These are phyloP conservation scores for Carterocephalus palaemon DNA, from an alignment of 2,888 invertebrate genomes.

Conservation along the genomic window DNA sequence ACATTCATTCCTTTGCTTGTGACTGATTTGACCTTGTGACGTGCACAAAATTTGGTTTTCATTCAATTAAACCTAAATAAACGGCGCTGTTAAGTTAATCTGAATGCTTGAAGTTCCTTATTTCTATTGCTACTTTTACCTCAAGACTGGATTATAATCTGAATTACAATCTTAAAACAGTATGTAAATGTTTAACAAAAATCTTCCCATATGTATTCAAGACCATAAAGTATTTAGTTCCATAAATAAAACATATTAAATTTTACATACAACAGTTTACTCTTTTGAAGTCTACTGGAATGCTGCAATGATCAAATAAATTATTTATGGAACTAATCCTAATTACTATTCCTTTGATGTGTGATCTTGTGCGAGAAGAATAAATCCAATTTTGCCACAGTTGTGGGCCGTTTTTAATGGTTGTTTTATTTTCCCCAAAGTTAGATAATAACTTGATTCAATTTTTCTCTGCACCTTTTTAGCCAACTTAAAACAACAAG, in stretches of 20 bases:
- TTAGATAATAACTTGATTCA: too few species aligned
- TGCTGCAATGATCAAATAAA: too few species aligned
- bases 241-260: slow-evolving; percentile 14
- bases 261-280: too few species aligned
- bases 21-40: slow-evolving; percentile 42
- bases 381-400: slow-evolving; percentile 71
- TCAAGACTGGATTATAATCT: neutral
- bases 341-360: slow-evolving; percentile 35
- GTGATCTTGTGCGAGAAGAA: slow-evolving; percentile 54
- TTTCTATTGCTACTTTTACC: slow-evolving; percentile 8
- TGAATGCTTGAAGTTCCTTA: slow-evolving; percentile 8
- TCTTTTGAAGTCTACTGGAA: too few species aligned
- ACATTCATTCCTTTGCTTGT: slow-evolving; percentile 48
- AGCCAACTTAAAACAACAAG: neutral
- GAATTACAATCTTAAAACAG: slow-evolving; percentile 16
- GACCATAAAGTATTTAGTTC: slow-evolving; percentile 13
- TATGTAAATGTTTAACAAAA: too few species aligned
- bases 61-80: slow-evolving; percentile 16
- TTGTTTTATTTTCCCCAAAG: slow-evolving; percentile 22
- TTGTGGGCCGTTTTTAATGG: slow-evolving; percentile 61
- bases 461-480: neutral
- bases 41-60: slow-evolving; percentile 51
- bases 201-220: too few species aligned
- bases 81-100: neutral
- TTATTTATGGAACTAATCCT: slow-evolving; percentile 48